A percentile compares a stretch with the other conserved stretches of the same genome.
Conservation (phyloP, 2,797 vertebrate genomes). For the Bryconaethiops microstoma region DNA sequence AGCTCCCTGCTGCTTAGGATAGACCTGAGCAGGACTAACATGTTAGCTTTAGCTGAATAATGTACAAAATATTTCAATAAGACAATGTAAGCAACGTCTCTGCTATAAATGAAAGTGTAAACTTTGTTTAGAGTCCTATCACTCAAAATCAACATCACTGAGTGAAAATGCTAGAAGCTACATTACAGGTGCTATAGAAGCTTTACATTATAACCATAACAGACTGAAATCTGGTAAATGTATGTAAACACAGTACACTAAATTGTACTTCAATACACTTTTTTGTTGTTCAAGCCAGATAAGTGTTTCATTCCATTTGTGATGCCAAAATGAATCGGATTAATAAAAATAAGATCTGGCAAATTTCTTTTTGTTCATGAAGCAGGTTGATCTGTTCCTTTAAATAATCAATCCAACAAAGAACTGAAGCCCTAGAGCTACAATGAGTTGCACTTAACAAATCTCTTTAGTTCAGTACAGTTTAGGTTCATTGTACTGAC, state of each 20-base stretch:
- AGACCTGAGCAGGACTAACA: constrained; percentile 34
- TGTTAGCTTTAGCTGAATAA: background rate
- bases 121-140: background rate
- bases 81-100: background rate
- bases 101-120: background rate
- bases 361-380: too few relatives aligned
- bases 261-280: too few relatives aligned
- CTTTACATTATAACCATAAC: too few relatives aligned
- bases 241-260: too few relatives aligned
- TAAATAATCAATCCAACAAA: background rate
- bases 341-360: too few relatives aligned
- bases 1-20: constrained; percentile 17
- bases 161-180: too few relatives aligned
- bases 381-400: background rate
- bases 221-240: too few relatives aligned
- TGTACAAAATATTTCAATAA: background rate
- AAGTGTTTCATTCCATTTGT: too few relatives aligned
- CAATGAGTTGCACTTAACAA: constrained; percentile 6
- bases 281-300: too few relatives aligned
- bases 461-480: constrained; percentile 31
- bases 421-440: background rate
- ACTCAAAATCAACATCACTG: too few relatives aligned
- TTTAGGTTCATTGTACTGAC: background rate
- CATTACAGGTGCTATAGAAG: too few relatives aligned
- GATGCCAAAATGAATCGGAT: too few relatives aligned